Base-by-base conservation (phyloP, 2,888 invertebrate genomes). In the Leptarthrus brevirostris region DNA sequence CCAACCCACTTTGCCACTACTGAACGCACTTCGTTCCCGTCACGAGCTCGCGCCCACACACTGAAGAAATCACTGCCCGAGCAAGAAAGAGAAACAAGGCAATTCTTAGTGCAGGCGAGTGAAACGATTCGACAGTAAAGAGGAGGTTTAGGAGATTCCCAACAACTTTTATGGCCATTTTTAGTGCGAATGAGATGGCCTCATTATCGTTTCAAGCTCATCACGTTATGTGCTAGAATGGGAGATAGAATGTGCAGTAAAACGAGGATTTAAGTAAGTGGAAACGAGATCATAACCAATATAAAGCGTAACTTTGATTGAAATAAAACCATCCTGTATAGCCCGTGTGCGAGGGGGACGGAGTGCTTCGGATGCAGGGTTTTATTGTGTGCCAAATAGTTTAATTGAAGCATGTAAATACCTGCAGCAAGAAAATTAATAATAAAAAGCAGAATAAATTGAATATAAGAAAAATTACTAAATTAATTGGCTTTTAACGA, bases 221-320 rank as follows among this genome's bases (percentile, higher is more conserved):
- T 77, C 74, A 44, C 74, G 69, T 75, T 72, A 74, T 72, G 54
- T 76, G 83, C 80, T 79, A 84, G 84, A 85, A 83, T 84, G 83
- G 83, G 84, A 85, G 82, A 83, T 83, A 82, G 83, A 84, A 83
- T 83, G 82, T 82, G 81, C 81, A 82, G 81, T 83, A 81, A 84
- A 84, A 85, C 81, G 83, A 82, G 83, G 82, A 84, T 85, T 85
- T 85, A 85, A 84, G 84, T 84, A 83, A 84, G 84, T 84, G 85
- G 85, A 84, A 84, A 84, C 84, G 84, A 85, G 84, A 84, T 83
- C 84, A 84, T 84, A 83, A 84, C 80, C 79, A 80, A 83, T 81
- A 84, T 84, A 84, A 84, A 83, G 82, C 82, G 82, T 82, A 81
- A 83, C 83, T 82, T 80, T 84, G 85, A 85, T 84, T 84, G 83